Evolutionary conservation across 2,888 invertebrate species (phyloP).

Genomic region (Ptycholaimellus sp.): DNA sequence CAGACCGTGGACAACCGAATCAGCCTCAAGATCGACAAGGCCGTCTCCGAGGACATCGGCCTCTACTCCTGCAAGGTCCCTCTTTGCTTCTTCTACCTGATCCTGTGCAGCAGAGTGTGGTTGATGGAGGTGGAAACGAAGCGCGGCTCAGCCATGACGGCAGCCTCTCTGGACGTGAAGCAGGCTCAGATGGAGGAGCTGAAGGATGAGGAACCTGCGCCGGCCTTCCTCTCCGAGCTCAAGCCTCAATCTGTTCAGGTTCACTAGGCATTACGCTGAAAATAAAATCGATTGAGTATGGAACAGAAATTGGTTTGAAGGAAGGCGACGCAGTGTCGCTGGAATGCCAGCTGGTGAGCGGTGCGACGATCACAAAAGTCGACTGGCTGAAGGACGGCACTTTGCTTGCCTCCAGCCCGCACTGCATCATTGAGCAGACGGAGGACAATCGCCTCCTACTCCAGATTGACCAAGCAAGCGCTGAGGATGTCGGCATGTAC

Average conservation of each 20-base stretch:
- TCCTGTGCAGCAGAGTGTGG: no score
- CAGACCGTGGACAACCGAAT: slow-evolving; percentile 54
- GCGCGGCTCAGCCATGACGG: slow-evolving; percentile 33
- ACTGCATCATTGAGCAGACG: slow-evolving; percentile 9
- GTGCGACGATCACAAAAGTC: slow-evolving; percentile 23
- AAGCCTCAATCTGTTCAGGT: no score
- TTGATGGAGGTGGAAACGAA: no score
- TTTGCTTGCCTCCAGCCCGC: slow-evolving; percentile 11
- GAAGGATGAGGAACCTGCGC: slow-evolving; percentile 2
- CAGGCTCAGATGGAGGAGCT: slow-evolving; percentile 11
- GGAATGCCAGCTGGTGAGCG: slow-evolving; percentile 68
- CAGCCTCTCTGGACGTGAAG: slow-evolving; percentile 12
- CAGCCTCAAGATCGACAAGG: slow-evolving; percentile 73
- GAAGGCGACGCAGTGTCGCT: slow-evolving; percentile 67
- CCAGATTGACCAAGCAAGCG: slow-evolving; percentile 16
- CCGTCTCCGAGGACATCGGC: slow-evolving; percentile 76
- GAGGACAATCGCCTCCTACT: slow-evolving; percentile 18
- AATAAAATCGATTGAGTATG: no score
- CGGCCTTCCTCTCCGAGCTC: no score
- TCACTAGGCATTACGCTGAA: no score
- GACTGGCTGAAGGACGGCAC: slow-evolving; percentile 16
- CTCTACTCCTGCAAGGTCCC: slow-evolving; percentile 84
- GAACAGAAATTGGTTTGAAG: no score
- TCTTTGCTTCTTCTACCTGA: no score
- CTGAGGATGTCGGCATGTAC: slow-evolving; percentile 34